Conservation (phyloP, 2,113 vertebrate genomes). For the Antidorcas marsupialis region DNA sequence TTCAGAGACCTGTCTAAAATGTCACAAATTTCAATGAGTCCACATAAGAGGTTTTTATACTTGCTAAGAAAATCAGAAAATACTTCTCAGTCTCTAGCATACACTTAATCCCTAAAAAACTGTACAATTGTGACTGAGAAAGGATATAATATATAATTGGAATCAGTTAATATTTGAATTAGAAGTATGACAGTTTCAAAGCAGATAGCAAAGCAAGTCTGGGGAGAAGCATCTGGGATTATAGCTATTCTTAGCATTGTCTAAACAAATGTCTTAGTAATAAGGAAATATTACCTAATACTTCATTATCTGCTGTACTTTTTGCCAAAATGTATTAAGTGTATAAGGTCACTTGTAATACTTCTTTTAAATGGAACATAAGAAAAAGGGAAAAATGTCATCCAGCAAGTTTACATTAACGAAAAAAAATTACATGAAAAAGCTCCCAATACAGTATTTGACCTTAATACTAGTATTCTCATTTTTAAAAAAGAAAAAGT, state of each 20-base stretch:
- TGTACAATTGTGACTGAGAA: not conserved
- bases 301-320: slow-evolving; percentile 22
- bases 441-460: not conserved
- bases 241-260: slow-evolving; percentile 38
- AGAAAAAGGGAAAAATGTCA: not conserved
- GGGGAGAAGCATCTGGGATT: not conserved
- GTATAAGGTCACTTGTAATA: slow-evolving; percentile 8
- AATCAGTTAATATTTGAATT: slow-evolving; percentile 19
- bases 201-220: not conserved
- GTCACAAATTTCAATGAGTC: not conserved
- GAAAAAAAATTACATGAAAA: not conserved
- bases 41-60: not conserved
- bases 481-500: not conserved
- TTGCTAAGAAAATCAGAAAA: slow-evolving; percentile 22
- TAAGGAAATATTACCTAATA: slow-evolving; percentile 49
- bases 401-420: not conserved
- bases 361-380: slow-evolving; percentile 14
- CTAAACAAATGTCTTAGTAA: slow-evolving; percentile 47
- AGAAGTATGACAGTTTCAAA: slow-evolving; percentile 27
- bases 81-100: not conserved
- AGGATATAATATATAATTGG: not conserved
- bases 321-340: slow-evolving; percentile 49
- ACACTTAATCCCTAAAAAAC: not conserved
- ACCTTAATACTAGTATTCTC: not conserved
- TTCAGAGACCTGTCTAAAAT: not conserved